Evolutionary conservation across 2,888 invertebrate species (phyloP), one percentile per base, ranked within the genome.

Genomic region (Sphecodes monilicornis): DNA sequence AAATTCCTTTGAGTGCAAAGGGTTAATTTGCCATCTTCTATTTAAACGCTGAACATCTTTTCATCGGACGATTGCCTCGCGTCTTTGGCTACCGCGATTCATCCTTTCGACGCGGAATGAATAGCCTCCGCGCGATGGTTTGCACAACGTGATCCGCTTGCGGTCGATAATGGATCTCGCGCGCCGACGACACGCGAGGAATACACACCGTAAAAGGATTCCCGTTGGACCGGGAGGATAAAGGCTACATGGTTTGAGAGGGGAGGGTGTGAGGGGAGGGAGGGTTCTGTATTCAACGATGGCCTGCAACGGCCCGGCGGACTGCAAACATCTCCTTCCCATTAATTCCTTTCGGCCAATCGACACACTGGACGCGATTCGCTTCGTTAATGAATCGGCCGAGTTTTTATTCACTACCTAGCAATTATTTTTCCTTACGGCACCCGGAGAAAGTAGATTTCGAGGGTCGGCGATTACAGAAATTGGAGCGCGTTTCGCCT

Each of bases 311-410:
- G 18, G 29, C 6, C 3, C 3, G 36, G n/a, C 36, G 36, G 36
- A 4, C 36, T n/a, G 36, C 36, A 39, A 66, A 22, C 22, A 3
- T 11, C 32, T 78, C 72, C 36, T 73, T 60, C 41, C 64, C 75
- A 71, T 82, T 82, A 71, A 80, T 80, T 71, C 26, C 64, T n/a
- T 32, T 32, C 29, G 64, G 64, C 64, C 80, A 66, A 82, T 82
- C 81, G 81, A 22, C 16, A 29, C 16, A 5, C 41, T 36, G 41
- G n/a, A 16, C 46, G 60, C 72, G 70, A 82, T 75, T 82, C 82
- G 32, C 10, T n/a, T 32, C 72, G 68, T 81, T 73, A 73, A 82
- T 32, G 73, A 64, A 80, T 74, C 80, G 81, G 29, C 36, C 36
- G 66, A 36, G 39, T 54, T 54, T 36, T 10, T 41, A 57, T 68